Evolutionary conservation across 2,113 vertebrate genomes (phyloP).

Genomic region (Cyanoderma ruficeps): DNA sequence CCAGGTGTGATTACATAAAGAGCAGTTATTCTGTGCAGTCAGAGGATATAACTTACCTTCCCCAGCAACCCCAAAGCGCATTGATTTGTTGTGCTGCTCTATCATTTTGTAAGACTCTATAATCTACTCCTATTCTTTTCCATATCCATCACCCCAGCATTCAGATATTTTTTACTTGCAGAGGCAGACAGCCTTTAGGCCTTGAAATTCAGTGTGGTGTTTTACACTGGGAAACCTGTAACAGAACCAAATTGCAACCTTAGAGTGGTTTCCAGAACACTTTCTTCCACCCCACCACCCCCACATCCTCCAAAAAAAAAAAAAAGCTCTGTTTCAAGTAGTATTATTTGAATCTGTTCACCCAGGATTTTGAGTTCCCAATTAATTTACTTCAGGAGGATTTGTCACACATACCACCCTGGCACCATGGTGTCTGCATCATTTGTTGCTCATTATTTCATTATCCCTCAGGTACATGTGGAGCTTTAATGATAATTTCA

Average conservation of each 20-base stretch:
- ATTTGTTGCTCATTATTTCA: neutral
- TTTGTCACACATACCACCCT: neutral
- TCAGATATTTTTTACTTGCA: neutral
- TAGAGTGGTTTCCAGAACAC: neutral
- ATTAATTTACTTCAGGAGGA: neutral
- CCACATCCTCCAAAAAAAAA: neutral
- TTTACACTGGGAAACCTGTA: neutral
- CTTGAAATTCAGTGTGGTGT: neutral
- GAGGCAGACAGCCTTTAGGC: neutral
- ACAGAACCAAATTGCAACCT: neutral
- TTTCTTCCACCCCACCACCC: neutral
- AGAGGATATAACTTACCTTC: neutral
- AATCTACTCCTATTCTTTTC: slow-evolving; percentile 42
- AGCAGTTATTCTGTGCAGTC: neutral
- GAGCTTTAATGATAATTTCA: slow-evolving; percentile 12
- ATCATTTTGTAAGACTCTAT: slow-evolving; percentile 38
- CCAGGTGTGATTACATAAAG: slow-evolving; percentile 9
- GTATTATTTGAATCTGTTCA: neutral
- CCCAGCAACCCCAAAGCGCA: neutral
- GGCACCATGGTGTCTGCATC: rapidly evolving
- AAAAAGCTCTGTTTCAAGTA: neutral
- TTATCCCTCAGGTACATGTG: neutral
- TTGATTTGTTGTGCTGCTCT: slow-evolving; percentile 48
- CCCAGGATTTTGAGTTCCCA: neutral
- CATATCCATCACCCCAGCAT: neutral